These are phyloP conservation scores for Orycteropus afer DNA, from an alignment of 2,113 vertebrate species.

Conservation along the genomic window DNA sequence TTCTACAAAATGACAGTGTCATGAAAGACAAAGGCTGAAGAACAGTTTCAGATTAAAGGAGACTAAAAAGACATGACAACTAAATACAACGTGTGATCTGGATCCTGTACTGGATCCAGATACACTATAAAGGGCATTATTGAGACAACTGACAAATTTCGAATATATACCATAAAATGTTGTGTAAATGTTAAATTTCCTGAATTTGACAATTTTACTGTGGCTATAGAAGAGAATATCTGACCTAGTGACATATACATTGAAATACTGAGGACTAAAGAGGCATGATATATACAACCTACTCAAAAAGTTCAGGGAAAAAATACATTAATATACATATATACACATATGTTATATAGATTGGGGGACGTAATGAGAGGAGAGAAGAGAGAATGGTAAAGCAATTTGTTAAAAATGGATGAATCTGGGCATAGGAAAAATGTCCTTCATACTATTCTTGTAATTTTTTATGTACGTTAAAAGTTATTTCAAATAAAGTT, in stretches of 20 bases:
- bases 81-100: neutral
- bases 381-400: neutral
- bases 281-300: neutral
- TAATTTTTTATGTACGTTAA: neutral
- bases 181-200: neutral
- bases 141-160: neutral
- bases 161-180: neutral
- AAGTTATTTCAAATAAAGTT: neutral
- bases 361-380: neutral
- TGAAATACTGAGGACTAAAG: neutral
- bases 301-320: neutral
- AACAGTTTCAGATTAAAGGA: neutral
- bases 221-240: neutral
- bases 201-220: neutral
- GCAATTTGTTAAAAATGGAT: neutral
- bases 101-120: neutral
- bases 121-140: neutral
- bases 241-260: neutral
- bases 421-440: neutral
- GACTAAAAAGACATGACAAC: neutral
- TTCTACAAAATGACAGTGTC: neutral
- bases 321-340: neutral
- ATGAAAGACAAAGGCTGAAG: neutral
- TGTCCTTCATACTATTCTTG: neutral
- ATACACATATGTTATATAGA: neutral